Conservation (phyloP, 2,113 vertebrate species). For the Thryonomys swinderianus region DNA sequence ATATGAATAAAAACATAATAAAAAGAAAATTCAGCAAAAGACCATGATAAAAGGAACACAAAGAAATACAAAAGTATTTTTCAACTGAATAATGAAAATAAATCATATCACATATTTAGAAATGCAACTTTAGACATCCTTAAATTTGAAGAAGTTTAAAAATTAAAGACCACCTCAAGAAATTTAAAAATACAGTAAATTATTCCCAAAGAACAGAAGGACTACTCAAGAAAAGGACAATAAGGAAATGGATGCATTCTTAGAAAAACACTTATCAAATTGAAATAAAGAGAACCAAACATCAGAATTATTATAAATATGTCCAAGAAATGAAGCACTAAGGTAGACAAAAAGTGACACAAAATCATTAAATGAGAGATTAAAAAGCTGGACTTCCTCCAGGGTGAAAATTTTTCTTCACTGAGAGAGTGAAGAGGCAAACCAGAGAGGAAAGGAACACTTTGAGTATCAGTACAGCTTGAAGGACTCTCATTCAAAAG, state of each 20-base stretch:
- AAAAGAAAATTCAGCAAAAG: not conserved
- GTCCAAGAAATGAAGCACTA: not conserved
- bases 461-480: not conserved
- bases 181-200: not conserved
- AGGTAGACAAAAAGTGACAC: not conserved
- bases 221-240: not conserved
- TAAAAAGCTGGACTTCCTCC: not conserved
- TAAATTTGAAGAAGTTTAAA: not conserved
- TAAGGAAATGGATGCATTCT: not conserved
- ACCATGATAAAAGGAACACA: not conserved
- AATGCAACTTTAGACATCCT: not conserved
- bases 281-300: not conserved
- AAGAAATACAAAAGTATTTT: not conserved
- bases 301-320: not conserved
- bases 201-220: not conserved
- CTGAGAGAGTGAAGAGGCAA: not conserved
- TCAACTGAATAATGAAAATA: not conserved
- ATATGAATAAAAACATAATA: not conserved
- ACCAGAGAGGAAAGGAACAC: not conserved
- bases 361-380: not conserved
- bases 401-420: not conserved
- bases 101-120: not conserved
- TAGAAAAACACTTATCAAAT: not conserved
- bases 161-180: not conserved
- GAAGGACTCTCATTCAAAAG: not conserved